Evolutionary conservation across 1,140 invertebrate species (phyloP), one percentile per base, ranked within the genome.

Genomic region (Neelides sp.): DNA sequence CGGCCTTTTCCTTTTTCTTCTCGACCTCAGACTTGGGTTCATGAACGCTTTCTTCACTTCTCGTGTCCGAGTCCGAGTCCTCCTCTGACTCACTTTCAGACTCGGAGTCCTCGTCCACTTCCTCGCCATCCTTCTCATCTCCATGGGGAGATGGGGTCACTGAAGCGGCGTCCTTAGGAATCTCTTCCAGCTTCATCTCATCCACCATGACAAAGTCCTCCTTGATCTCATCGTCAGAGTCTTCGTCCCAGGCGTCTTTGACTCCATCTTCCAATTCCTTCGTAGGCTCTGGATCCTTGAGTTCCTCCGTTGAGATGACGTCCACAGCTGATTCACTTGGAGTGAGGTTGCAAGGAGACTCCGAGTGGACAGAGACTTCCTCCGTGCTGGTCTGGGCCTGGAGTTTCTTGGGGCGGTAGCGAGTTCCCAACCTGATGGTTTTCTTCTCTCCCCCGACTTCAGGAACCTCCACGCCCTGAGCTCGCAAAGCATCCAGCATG

Each of bases 211-310:
- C 42, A 45, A 37, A 24, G 24, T 12, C 17, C 52, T 8, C 36
- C 3, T 3, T 54, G 45, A 26, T 48, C 46, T 49, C 53, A 22
- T 55, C 58, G 42, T 67, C 57, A 40, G 76, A 78, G 37, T 79
- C 82, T n/a, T 78, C 78, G 73, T 88, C 84, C 84, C 83, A 87
- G 2, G 82, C 76, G 64, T 87, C 83, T 65, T 86, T 86, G 3
- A 86, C 76, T 24, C 75, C 77, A 40, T 78, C 76, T 43, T 72
- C 70, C 17, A 58, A 51, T 30, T 61, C 61, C 35, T 57, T 54
- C 46, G 56, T 55, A 23, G 54, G 55, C 50, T 51, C 52, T 19
- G 49, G 57, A 17, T 66, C 61, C 20, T 45, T 43, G 15, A 32
- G 30, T 15, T 53, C 52, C 26, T 59, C 43, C 26, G 58, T 48